These are phyloP conservation scores for Microctonus brassicae DNA, from an alignment of 2,888 invertebrate genomes.

Conservation along the genomic window DNA sequence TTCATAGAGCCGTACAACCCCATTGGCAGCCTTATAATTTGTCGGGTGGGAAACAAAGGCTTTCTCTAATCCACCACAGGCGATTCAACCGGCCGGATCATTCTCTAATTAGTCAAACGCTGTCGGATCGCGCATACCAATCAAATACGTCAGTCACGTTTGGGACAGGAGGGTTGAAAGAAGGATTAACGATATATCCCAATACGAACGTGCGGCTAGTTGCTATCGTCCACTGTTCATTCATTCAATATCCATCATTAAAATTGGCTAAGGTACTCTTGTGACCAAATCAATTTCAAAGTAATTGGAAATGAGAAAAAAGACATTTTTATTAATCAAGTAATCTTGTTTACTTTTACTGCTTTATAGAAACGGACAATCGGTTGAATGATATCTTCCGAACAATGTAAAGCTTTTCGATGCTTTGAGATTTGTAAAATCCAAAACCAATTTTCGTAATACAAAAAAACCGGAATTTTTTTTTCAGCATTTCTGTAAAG, in stretches of 20 bases:
- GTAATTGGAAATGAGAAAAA: background rate
- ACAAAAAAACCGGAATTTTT: too few relatives aligned
- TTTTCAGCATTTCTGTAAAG: too few relatives aligned
- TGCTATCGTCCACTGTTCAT: background rate
- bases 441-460: too few relatives aligned
- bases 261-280: background rate
- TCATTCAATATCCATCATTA: background rate
- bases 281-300: background rate
- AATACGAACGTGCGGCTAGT: background rate
- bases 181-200: background rate
- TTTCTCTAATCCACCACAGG: conserved; percentile 55
- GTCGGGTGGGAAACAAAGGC: conserved; percentile 54
- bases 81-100: conserved; percentile 57
- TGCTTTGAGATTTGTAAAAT: too few relatives aligned
- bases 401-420: too few relatives aligned
- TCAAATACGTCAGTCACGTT: conserved; percentile 30
- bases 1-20: conserved; percentile 20
- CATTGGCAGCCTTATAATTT: conserved; percentile 54
- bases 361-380: too few relatives aligned
- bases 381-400: too few relatives aligned
- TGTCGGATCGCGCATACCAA: conserved; percentile 39
- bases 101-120: conserved; percentile 55
- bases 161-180: background rate
- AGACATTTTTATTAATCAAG: too few relatives aligned
- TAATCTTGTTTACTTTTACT: too few relatives aligned